Evolutionary conservation across 2,113 vertebrate genomes (phyloP), one percentile per base, ranked within the genome.

Genomic region (Silurus asotus): DNA sequence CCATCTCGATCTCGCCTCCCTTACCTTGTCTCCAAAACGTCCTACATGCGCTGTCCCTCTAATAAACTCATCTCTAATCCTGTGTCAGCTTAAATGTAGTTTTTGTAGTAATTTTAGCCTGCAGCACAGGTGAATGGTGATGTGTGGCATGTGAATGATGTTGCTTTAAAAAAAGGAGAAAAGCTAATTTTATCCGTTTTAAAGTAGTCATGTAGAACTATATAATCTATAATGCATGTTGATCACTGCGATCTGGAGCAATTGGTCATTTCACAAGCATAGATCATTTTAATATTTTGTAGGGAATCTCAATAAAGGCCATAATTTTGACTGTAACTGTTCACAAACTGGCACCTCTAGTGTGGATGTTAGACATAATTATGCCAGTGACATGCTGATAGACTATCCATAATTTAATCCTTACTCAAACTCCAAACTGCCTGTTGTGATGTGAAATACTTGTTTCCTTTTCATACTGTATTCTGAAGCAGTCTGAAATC

Each of bases 401-500:
- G 11, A 28, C n/a, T 80, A 65, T 59, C 37, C 75, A 51, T 56
- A 61, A 49, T 53, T 28, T 56, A 48, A 48, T 69, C 92, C 93
- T 95, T 94, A 99, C 98, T 99, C 97, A 90, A 99, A 99, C 94
- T 99, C 98, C 89, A 96, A 96, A 93, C 98, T 99, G 80, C 98
- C 98, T 9, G 98, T 99, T 25, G 96, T 96, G 92, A 99, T 94
- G 88, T 96, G 97, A 87, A 99, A 99, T 88, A 99, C 97, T 93
- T 97, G 96, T 92, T 96, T 99, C 88, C 98, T 95, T 92, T 95
- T 99, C 67, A 96, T 92, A 23, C 97, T 97, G 84, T 99, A 99
- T 83, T 98, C 97, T 89, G 96, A 98, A 55, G 97, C 98, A 0
- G 97, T 99, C 92, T 97, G 94, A 94, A 99, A 99, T 86, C 98